Conservation (phyloP, 1,140 invertebrate species). For the Drosophila ficusphila region DNA sequence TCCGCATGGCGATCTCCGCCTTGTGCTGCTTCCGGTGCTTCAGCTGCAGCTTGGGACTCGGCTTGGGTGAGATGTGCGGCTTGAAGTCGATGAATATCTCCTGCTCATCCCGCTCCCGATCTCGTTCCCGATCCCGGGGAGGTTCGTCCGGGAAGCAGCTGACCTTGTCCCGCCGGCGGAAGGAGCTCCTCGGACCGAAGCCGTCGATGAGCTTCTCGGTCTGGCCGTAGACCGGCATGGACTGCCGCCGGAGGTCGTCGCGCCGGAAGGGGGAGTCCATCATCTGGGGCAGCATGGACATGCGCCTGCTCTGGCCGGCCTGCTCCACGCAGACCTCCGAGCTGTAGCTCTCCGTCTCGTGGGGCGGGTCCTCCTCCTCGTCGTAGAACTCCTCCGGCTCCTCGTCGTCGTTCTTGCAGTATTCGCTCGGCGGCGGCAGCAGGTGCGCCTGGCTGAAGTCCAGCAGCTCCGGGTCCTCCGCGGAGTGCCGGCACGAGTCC, state of each 20-base stretch:
- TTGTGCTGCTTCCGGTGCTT: slow-evolving; percentile 82
- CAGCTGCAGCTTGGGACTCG: slow-evolving; percentile 85
- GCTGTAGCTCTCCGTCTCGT: slow-evolving; percentile 66
- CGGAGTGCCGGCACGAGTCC: slow-evolving; percentile 77
- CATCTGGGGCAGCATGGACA: slow-evolving; percentile 71
- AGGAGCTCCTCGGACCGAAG: slow-evolving; percentile 70
- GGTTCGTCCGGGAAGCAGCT: slow-evolving; percentile 65
- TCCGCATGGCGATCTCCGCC: slow-evolving; percentile 69
- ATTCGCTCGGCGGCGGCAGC: slow-evolving; percentile 73
- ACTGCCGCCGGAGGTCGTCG: slow-evolving; percentile 71
- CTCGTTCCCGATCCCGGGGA: background rate
- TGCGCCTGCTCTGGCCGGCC: slow-evolving; percentile 54
- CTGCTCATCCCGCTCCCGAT: slow-evolving; percentile 87
- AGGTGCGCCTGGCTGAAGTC: slow-evolving; percentile 73
- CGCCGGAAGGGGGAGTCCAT: slow-evolving; percentile 69
- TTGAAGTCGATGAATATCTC: slow-evolving; percentile 95
- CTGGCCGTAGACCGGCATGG: slow-evolving; percentile 78
- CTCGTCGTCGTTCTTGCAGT: slow-evolving; percentile 72
- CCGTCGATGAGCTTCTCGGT: slow-evolving; percentile 77
- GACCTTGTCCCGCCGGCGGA: slow-evolving; percentile 68
- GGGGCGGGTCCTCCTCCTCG: slow-evolving; percentile 47
- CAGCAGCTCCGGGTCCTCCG: slow-evolving; percentile 73
- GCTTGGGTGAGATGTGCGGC: slow-evolving; percentile 88
- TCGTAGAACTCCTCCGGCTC: slow-evolving; percentile 53
- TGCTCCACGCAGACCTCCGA: slow-evolving; percentile 61